Conservation (phyloP, 2,113 vertebrate genomes). For the Neofelis nebulosa region DNA sequence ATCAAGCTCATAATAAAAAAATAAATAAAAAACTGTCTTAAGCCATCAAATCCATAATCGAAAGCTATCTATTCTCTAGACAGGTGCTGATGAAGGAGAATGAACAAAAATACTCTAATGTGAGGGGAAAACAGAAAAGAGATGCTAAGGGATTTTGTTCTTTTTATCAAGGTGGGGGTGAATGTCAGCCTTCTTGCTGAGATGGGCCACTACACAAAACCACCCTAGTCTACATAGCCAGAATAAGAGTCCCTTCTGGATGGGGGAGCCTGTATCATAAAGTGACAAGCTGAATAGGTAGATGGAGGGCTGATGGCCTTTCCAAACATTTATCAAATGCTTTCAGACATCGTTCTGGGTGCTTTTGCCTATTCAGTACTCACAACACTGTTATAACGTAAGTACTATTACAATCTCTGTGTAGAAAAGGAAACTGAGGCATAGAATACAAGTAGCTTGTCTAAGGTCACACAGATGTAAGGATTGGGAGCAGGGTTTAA, state of each 20-base stretch:
- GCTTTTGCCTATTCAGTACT: neutral
- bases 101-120: neutral
- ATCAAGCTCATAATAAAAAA: constrained; percentile 12
- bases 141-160: neutral
- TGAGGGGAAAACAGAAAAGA: neutral
- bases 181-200: neutral
- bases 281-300: neutral
- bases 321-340: neutral
- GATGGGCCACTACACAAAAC: rapidly evolving
- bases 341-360: neutral
- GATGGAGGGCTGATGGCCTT: neutral
- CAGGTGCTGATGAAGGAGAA: neutral
- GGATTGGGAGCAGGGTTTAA: neutral
- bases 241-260: neutral
- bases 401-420: neutral
- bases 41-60: neutral
- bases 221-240: neutral
- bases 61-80: neutral
- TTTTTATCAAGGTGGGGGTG: neutral
- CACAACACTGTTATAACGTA: neutral
- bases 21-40: constrained; percentile 24
- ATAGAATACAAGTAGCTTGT: neutral
- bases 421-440: neutral
- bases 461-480: neutral
- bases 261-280: neutral